Evolutionary conservation across 2,113 vertebrate genomes (phyloP).

Genomic region (Pterocles orientalis): DNA sequence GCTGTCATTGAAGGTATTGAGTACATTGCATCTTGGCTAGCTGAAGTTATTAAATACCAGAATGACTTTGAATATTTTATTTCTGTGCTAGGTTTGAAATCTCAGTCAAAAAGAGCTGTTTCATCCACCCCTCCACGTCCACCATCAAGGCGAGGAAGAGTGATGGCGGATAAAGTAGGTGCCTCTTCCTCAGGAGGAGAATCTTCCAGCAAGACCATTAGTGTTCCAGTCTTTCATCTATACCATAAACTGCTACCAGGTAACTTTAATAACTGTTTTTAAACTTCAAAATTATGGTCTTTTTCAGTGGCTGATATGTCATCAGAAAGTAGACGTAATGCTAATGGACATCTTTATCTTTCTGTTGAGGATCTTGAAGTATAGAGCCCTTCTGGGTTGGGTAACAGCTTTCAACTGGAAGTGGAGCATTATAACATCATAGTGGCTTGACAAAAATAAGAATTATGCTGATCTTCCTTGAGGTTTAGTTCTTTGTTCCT

Average conservation of each 20-base stretch:
- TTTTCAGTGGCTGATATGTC: neutral
- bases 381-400: neutral
- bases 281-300: neutral
- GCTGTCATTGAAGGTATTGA: neutral
- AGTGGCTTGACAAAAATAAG: neutral
- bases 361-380: neutral
- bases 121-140: slow-evolving; percentile 92
- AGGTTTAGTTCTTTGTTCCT: neutral
- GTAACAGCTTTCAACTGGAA: neutral
- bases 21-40: neutral
- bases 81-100: slow-evolving; percentile 87
- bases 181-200: slow-evolving; percentile 85
- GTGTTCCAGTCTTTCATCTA: slow-evolving; percentile 96
- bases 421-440: neutral
- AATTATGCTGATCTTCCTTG: neutral
- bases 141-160: slow-evolving; percentile 92
- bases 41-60: neutral
- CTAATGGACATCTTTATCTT: neutral
- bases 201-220: slow-evolving; percentile 92
- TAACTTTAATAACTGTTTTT: slow-evolving; percentile 25
- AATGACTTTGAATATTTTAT: neutral
- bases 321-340: neutral
- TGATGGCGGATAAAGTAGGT: slow-evolving; percentile 91
- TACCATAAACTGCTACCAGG: slow-evolving; percentile 93
- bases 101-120: slow-evolving; percentile 95